A percentile compares a stretch with the other conserved stretches of the same genome.
These are phyloP conservation scores for Coregonus ussuriensis DNA, from an alignment of 2,797 vertebrate genomes.

Conservation along the genomic window DNA sequence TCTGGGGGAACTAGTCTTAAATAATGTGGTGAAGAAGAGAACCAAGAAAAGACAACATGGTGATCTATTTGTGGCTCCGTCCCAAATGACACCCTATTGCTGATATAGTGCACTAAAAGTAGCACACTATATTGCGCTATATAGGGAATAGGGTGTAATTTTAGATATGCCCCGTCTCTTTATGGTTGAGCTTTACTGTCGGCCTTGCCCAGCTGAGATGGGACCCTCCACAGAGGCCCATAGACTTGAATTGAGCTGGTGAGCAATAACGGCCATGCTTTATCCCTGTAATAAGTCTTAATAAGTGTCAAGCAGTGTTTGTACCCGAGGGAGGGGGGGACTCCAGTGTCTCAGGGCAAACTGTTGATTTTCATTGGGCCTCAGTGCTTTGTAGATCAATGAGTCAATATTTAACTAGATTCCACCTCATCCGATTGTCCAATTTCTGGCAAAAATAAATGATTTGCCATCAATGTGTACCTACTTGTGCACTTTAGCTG, in stretches of 20 bases:
- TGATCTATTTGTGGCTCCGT: background rate
- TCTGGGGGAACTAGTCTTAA: background rate
- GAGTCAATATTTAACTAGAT: background rate
- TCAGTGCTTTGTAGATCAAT: background rate
- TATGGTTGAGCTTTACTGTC: background rate
- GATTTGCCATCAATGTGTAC: background rate
- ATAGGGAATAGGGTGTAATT: background rate
- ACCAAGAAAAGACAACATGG: background rate
- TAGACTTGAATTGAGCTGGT: slow-evolving; percentile 2
- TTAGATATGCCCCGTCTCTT: background rate
- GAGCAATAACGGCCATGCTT: background rate
- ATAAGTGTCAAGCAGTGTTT: background rate
- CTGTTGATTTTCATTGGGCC: background rate
- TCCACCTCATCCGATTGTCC: background rate
- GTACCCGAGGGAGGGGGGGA: background rate
- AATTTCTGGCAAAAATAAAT: background rate
- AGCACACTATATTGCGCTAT: background rate
- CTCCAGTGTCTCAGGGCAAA: background rate
- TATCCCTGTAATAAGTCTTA: background rate
- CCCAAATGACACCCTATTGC: background rate
- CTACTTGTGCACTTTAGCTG: background rate
- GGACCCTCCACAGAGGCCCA: background rate
- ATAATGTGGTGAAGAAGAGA: background rate
- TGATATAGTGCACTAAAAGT: background rate
- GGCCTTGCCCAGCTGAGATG: background rate